phyloP scores from a whole-genome alignment of 2,797 vertebrate genomes.

The Alcedo atthis region DNA sequence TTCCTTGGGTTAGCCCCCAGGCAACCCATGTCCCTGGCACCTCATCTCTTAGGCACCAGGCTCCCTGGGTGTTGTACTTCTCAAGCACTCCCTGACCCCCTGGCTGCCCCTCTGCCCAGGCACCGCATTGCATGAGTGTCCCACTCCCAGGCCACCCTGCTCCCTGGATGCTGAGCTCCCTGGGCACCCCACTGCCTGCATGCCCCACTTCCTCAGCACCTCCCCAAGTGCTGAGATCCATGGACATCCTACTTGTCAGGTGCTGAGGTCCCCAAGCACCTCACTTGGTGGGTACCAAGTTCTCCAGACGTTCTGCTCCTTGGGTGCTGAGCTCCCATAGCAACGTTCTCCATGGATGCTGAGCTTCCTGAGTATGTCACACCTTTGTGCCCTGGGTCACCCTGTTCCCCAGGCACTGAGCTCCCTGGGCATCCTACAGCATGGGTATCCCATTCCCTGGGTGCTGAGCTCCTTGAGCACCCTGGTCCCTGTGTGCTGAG shows the following conservation, averaged over 20 bases:
- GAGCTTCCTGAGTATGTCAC: not conserved
- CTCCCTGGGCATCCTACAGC: not conserved
- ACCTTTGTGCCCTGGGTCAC: not conserved
- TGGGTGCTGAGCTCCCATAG: no score
- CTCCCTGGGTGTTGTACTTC: not conserved
- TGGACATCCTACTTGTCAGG: not conserved
- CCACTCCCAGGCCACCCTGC: not conserved
- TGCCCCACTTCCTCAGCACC: not conserved
- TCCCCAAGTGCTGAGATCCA: no score
- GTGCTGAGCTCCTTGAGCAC: not conserved
- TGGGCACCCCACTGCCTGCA: no score
- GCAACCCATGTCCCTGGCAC: rapidly evolving
- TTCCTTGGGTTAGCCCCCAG: not conserved
- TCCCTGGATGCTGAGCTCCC: not conserved
- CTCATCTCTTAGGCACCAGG: no score
- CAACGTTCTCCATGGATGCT: no score
- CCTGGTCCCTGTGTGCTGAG: no score
- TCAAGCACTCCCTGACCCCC: not conserved
- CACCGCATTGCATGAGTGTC: no score
- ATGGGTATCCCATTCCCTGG: not conserved
- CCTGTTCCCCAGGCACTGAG: not conserved
- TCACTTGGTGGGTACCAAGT: no score
- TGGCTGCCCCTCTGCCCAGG: not conserved
- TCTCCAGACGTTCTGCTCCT: no score
- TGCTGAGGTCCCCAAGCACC: no score